phyloP scores from a whole-genome alignment of 1,140 invertebrate genomes.

The Caenorhabditis tropicalis region DNA sequence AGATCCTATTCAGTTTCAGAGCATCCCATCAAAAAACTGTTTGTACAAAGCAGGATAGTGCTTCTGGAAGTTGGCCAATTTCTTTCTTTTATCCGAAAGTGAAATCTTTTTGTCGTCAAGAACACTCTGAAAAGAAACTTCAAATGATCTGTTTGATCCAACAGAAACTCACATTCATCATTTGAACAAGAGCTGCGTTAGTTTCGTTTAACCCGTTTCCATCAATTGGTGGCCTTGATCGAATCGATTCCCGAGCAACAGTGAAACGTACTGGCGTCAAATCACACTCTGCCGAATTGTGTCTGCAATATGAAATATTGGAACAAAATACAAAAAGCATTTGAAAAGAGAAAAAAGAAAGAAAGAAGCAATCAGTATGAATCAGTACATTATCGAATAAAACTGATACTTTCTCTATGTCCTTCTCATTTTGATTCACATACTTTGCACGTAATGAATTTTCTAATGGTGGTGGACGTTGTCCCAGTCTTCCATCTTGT shows the following conservation, averaged over 20 bases:
- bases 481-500: neutral
- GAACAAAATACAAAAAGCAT: neutral
- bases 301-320: neutral
- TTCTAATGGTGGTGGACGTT: neutral
- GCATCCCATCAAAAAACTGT: neutral
- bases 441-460: constrained; percentile 20
- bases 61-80: neutral
- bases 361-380: constrained; percentile 24
- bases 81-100: neutral
- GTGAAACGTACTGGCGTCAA: neutral
- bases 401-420: constrained; percentile 35
- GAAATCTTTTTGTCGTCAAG: neutral
- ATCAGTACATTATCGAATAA: neutral
- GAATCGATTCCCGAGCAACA: neutral
- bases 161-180: constrained; percentile 31
- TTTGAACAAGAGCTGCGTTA: neutral
- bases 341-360: constrained; percentile 29
- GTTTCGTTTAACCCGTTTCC: neutral
- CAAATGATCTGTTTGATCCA: neutral
- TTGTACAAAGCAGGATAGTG: neutral
- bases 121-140: neutral
- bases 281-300: neutral
- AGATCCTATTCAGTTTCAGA: neutral
- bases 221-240: neutral
- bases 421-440: neutral